Conservation (phyloP, 53 echinoderm and acorn worm species). For the Luidia sarsii region DNA sequence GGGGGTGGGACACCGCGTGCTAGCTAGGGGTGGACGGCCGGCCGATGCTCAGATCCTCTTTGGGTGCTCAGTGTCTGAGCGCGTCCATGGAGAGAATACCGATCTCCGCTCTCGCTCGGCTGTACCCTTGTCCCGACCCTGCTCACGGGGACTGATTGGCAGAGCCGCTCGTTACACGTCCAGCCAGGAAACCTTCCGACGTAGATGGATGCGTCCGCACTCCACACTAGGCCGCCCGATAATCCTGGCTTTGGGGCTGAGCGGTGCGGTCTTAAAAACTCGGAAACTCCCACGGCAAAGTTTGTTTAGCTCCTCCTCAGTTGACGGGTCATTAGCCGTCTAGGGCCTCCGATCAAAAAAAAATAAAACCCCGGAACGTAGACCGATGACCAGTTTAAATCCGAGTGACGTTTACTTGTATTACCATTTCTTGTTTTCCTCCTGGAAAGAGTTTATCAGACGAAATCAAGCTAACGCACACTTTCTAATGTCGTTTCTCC, state of each 20-base stretch:
- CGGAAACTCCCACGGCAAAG: constrained; percentile 13
- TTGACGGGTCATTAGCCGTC: constrained; percentile 47
- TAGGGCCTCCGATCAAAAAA: not conserved
- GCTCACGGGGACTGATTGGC: too few relatives aligned
- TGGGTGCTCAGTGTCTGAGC: too few relatives aligned
- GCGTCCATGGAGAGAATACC: too few relatives aligned
- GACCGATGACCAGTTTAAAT: constrained; percentile 42
- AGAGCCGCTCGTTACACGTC: too few relatives aligned
- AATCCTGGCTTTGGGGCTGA: constrained; percentile 30
- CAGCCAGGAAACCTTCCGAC: too few relatives aligned
- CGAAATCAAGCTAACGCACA: constrained; percentile 19
- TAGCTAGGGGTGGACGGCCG: too few relatives aligned
- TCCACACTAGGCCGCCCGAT: constrained; percentile 4
- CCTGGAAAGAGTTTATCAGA: constrained; percentile 29
- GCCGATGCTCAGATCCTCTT: too few relatives aligned
- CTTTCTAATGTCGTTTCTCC: constrained; percentile 47
- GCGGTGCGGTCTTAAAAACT: not conserved
- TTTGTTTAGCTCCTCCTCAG: constrained; percentile 8
- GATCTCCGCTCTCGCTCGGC: too few relatives aligned
- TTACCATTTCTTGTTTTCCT: constrained; percentile 21
- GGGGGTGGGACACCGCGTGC: too few relatives aligned
- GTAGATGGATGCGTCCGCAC: constrained; percentile 23
- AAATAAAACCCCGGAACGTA: constrained; percentile 1
- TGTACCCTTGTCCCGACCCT: too few relatives aligned
- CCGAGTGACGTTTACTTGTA: constrained; percentile 37